Evolutionary conservation across 2,888 invertebrate species (phyloP).

Genomic region (Acrobasis consociella): DNA sequence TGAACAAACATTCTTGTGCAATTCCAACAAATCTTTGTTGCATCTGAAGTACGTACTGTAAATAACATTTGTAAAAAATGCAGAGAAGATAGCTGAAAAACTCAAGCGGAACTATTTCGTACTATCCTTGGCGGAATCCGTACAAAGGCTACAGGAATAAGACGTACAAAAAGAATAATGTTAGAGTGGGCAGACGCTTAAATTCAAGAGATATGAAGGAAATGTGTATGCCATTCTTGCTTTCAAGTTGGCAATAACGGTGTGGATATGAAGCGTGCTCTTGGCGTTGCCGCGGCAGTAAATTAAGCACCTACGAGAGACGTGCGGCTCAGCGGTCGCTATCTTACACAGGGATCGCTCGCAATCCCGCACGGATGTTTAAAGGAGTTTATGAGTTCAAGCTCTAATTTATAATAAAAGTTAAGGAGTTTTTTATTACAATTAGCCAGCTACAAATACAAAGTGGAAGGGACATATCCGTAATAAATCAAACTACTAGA

Average conservation of each 20-base stretch:
- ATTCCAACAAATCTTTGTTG: conserved; percentile 1
- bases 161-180: conserved; percentile 56
- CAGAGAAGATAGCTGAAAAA: conserved; percentile 18
- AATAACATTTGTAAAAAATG: not conserved
- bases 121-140: conserved; percentile 33
- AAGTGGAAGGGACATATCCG: too few relatives aligned
- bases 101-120: conserved; percentile 29
- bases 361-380: conserved; percentile 32
- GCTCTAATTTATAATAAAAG: conserved; percentile 11
- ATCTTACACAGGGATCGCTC: conserved; percentile 60
- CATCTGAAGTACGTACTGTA: conserved; percentile 3
- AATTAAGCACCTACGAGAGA: conserved; percentile 67
- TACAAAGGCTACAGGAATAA: conserved; percentile 43
- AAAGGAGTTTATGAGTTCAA: conserved; percentile 1
- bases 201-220: conserved; percentile 74
- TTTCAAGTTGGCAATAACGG: conserved; percentile 81
- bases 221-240: conserved; percentile 76
- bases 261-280: conserved; percentile 77
- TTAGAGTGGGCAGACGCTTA: conserved; percentile 67
- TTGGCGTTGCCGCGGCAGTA: conserved; percentile 78
- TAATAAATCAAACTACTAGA: too few relatives aligned
- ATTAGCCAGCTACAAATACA: too few relatives aligned
- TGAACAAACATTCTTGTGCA: conserved; percentile 1
- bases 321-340: conserved; percentile 60
- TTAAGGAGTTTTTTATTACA: too few relatives aligned